Base-by-base conservation (phyloP, 2,888 invertebrate genomes). In the Xestia sexstrigata region DNA sequence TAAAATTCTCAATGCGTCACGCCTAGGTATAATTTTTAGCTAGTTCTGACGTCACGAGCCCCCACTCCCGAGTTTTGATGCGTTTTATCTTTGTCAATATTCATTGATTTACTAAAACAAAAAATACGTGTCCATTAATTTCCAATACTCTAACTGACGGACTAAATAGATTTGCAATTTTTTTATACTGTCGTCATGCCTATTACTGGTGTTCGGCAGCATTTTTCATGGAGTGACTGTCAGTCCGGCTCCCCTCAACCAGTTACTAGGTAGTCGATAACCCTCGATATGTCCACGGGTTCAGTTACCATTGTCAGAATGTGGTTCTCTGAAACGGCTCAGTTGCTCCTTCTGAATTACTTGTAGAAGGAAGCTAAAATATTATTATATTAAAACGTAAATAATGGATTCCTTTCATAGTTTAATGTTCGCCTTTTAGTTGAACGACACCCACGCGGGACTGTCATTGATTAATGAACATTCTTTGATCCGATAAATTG, bases 331-430 rank as follows among this genome's bases (percentile, higher is more conserved):
- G 39, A 74, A 62, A 74, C 5, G 35, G 23, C 6, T 30, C 17
- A 2, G 17, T 58, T 30, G 1, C 20, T 42, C 3, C 9, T 5
- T 55, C 3, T 7, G 20, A 55, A 42, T 9, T 39, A 26, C 30
- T n/a, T 26, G n/a, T 30, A 42, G 42, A 70, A 60, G 26, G 52
- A 76, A 55, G 23, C 35, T 55, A 3, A 55, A 55, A 76, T 65
- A 55, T 55, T 47, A 65, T 65, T n/a, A 30, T n/a, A 55, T 11
- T 55, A 30, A 55, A 65, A 39, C 39, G 47, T 82, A 47, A 70
- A 67, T 82, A 80, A 77, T 82, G 66, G 60, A 39, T 82, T 47
- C 39, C 66, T 55, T 78, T 70, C 78, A 70, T 35, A 52, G n/a
- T 47, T 15, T 55, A 35, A 70, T 77, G 52, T 62, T 82, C 55